Conservation (phyloP, 2,113 vertebrate genomes). For the Carassius gibelio region DNA sequence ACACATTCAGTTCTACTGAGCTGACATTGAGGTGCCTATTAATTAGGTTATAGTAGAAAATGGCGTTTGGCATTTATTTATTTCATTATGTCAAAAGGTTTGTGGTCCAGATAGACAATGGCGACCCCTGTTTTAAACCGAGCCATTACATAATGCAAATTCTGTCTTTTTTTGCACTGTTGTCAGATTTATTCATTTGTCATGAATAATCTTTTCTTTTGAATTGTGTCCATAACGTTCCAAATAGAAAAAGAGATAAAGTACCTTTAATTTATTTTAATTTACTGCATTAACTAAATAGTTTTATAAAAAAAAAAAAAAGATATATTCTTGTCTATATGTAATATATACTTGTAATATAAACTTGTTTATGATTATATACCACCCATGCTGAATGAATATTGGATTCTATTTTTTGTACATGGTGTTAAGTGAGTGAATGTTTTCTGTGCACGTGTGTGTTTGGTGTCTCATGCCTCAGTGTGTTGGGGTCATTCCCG, state of each 20-base stretch:
- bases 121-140: not conserved
- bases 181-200: not conserved
- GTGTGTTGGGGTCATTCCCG: conserved; percentile 42
- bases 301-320: no score
- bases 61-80: no score
- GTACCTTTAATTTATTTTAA: not conserved
- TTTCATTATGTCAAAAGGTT: no score
- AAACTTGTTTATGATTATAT: not conserved
- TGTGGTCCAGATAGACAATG: no score
- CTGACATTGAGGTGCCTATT: no score
- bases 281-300: not conserved
- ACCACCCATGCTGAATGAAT: not conserved
- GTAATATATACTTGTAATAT: not conserved
- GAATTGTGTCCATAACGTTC: not conserved
- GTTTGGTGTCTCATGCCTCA: conserved; percentile 23
- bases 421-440: not conserved
- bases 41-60: no score
- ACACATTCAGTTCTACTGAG: no score
- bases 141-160: not conserved
- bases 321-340: not conserved
- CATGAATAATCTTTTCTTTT: not conserved
- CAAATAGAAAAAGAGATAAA: not conserved
- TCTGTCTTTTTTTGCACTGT: not conserved
- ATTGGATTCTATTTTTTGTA: not conserved
- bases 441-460: conserved; percentile 14